phyloP scores from a whole-genome alignment of 2,888 invertebrate species.

The Disparrhopalites patrizii region DNA sequence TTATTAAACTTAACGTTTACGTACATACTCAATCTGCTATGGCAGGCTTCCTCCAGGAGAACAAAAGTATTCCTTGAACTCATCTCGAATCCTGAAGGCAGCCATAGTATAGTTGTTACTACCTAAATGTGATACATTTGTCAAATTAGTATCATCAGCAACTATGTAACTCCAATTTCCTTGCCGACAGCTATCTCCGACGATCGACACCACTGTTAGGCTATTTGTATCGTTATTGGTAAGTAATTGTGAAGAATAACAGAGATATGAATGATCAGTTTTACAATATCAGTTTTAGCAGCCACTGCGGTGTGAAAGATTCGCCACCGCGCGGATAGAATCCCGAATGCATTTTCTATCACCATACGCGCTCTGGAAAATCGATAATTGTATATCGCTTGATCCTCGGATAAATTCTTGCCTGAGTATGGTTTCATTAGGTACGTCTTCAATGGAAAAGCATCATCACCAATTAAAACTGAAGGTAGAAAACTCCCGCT shows the following conservation, averaged over 20 bases:
- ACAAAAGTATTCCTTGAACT: not conserved
- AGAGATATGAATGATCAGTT: slow-evolving; percentile 16
- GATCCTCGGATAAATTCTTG: not conserved
- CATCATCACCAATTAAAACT: slow-evolving; percentile 26
- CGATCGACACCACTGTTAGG: not conserved
- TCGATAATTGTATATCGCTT: slow-evolving; percentile 32
- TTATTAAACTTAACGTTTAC: not conserved
- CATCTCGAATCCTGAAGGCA: not conserved
- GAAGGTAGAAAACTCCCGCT: slow-evolving; percentile 1
- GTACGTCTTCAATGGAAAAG: slow-evolving; percentile 18
- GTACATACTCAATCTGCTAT: not conserved
- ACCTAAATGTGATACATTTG: not conserved
- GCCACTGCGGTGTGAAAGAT: slow-evolving; percentile 38
- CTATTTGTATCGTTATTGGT: slow-evolving; percentile 11
- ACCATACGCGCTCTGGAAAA: slow-evolving; percentile 28
- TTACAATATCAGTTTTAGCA: slow-evolving; percentile 30
- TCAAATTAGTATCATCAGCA: not conserved
- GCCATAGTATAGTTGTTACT: slow-evolving; percentile 9
- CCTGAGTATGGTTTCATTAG: slow-evolving; percentile 26
- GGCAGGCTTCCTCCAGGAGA: not conserved
- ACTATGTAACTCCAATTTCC: slow-evolving; percentile 6
- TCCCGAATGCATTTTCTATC: slow-evolving; percentile 36
- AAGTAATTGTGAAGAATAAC: slow-evolving; percentile 34
- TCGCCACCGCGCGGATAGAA: slow-evolving; percentile 37
- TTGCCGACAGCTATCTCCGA: not conserved